A percentile compares a stretch with the other conserved stretches of the same genome.
Evolutionary conservation across 2,888 invertebrate genomes (phyloP).

Genomic region (Choristoneura rosaceana): DNA sequence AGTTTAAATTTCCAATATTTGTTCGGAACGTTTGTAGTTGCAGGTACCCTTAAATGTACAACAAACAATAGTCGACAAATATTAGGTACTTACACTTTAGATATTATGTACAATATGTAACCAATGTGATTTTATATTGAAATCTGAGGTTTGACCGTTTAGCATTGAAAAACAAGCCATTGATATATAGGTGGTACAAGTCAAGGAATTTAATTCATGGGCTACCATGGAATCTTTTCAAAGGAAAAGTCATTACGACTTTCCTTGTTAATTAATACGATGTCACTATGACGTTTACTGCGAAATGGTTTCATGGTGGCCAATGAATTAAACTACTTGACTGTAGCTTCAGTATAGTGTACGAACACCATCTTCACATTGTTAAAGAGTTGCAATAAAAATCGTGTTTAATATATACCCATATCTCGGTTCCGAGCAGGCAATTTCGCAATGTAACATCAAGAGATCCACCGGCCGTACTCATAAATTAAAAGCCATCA

Average conservation of each 20-base stretch:
- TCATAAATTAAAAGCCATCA: constrained; percentile 82
- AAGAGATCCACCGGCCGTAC: constrained; percentile 60
- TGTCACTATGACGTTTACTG: too few relatives aligned
- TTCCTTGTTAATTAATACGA: too few relatives aligned
- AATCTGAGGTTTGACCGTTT: not conserved
- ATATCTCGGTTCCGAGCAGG: constrained; percentile 66
- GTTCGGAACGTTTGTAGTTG: not conserved
- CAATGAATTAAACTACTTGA: too few relatives aligned
- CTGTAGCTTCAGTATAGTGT: not conserved
- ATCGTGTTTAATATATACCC: constrained; percentile 59
- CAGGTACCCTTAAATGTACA: not conserved
- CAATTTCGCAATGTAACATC: constrained; percentile 58
- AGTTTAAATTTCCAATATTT: constrained; percentile 48
- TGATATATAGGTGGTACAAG: too few relatives aligned
- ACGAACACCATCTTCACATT: constrained; percentile 64
- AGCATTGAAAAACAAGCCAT: not conserved
- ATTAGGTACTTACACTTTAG: not conserved
- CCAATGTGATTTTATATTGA: not conserved
- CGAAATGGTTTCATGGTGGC: too few relatives aligned
- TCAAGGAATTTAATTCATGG: too few relatives aligned
- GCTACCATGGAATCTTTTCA: too few relatives aligned
- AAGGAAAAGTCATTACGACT: too few relatives aligned
- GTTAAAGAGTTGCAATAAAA: constrained; percentile 65
- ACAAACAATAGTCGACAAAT: not conserved
- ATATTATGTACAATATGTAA: too few relatives aligned